Evolutionary conservation across 2,888 invertebrate species (phyloP).

Genomic region (Aspidapion aeneum): DNA sequence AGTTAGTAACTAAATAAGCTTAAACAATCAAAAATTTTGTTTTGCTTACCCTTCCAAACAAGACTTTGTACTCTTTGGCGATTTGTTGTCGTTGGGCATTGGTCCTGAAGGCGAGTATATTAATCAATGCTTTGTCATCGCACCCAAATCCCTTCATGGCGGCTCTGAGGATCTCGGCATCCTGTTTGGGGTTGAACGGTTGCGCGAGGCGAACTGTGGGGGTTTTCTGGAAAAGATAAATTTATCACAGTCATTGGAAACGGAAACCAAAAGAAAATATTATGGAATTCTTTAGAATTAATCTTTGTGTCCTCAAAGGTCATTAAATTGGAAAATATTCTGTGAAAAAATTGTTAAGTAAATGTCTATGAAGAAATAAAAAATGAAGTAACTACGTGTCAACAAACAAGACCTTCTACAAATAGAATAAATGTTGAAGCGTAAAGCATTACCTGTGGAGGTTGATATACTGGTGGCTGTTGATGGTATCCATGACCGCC

Average conservation of each 20-base stretch:
- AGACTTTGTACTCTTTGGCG: constrained; percentile 74
- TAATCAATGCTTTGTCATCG: constrained; percentile 84
- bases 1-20: too few species aligned
- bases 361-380: too few species aligned
- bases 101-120: constrained; percentile 75
- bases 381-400: too few species aligned
- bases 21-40: too few species aligned
- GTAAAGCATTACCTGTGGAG: neutral
- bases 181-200: constrained; percentile 72
- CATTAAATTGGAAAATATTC: constrained; percentile 24
- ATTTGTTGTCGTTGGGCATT: constrained; percentile 85
- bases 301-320: too few species aligned
- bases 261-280: too few species aligned
- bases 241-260: too few species aligned
- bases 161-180: constrained; percentile 75
- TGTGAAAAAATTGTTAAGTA: too few species aligned
- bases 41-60: constrained; percentile 79
- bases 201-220: constrained; percentile 73
- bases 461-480: neutral
- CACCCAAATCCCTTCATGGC: constrained; percentile 94
- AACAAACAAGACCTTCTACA: too few species aligned
- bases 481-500: constrained; percentile 23
- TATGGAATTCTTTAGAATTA: constrained; percentile 6
- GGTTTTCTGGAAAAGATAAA: constrained; percentile 55
- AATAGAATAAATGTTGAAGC: too few species aligned